Evolutionary conservation across 2,113 vertebrate genomes (phyloP), one percentile per base, ranked within the genome.

Genomic region (Salvelinus sp.): DNA sequence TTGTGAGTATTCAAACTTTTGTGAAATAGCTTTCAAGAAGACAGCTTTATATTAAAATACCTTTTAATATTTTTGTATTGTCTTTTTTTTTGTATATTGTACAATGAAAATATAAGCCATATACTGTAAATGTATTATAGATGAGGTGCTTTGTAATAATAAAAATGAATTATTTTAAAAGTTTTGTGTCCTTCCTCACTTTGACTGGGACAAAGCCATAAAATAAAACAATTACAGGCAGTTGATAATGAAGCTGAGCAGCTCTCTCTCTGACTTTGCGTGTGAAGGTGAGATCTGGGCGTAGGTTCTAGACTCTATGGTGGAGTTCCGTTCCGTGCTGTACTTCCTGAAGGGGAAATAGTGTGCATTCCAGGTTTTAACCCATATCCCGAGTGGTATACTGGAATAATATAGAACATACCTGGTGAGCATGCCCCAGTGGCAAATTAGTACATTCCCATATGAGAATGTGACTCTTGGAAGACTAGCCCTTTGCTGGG

Each of bases 301-400:
- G 90, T 91, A 78, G 89, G 82, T 54, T 54, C 50, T 54, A 54
- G 14, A 18, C 13, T 54, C 50, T 54, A 54, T 54, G 71, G 83
- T 18, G 76, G 50, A 76, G 72, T 87, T 79, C 66, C 82, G 84
- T 87, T 88, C 86, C 87, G 79, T 71, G 76, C 74, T 23, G 47
- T 3, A 76, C 79, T 91, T 92, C 91, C 91, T 92, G 89, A 86
- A 54, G 77, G 88, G 89, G 91, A 91, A 92, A 92, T 91, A 76
- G 84, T 90, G 76, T 30, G 75, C 90, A 91, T 92, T 92, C 91
- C 91, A 86, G 84, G 74, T 83, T 90, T 78, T 78, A 86, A 86
- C 84, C 89, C 85, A 38, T 73, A 81, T 88, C 86, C 87, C 87
- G 77, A 78, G 62, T 70, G 82, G 77, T 76, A 74, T 73, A 73